These are phyloP conservation scores for Cerceris ruficornis DNA, from an alignment of 2,888 invertebrate genomes.

Conservation along the genomic window DNA sequence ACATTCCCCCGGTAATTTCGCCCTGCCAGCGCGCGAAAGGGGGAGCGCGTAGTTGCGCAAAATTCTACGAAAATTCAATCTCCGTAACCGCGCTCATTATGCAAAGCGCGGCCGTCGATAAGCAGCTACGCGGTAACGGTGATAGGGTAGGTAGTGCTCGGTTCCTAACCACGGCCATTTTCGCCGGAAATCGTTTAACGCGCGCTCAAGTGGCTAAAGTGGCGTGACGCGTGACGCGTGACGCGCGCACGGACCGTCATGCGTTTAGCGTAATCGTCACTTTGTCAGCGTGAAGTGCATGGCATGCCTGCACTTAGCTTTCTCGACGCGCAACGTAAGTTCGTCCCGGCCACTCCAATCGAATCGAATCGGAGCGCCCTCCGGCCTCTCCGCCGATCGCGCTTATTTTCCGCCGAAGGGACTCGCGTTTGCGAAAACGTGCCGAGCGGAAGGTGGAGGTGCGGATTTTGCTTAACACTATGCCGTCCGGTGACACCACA, in stretches of 20 bases:
- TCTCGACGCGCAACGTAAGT: slow-evolving; percentile 56
- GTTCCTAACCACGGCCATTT: slow-evolving; percentile 70
- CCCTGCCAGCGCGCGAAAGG: no score
- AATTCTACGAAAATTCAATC: slow-evolving; percentile 7
- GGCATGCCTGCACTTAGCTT: slow-evolving; percentile 68
- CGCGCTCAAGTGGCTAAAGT: slow-evolving; percentile 80
- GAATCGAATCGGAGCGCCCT: slow-evolving; percentile 25
- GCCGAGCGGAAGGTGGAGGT: not conserved
- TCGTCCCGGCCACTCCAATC: slow-evolving; percentile 57
- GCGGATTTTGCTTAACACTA: no score
- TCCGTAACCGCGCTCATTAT: slow-evolving; percentile 46
- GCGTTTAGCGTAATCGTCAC: slow-evolving; percentile 79
- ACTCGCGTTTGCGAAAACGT: not conserved
- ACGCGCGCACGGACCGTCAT: slow-evolving; percentile 77
- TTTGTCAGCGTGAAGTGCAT: slow-evolving; percentile 75
- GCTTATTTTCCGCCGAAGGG: not conserved
- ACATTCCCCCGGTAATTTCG: no score
- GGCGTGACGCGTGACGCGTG: slow-evolving; percentile 81
- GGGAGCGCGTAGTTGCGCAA: no score
- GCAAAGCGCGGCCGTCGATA: slow-evolving; percentile 49
- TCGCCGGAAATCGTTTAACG: slow-evolving; percentile 80
- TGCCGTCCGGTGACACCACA: no score
- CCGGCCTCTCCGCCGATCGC: not conserved
- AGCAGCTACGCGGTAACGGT: slow-evolving; percentile 22
- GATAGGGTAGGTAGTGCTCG: slow-evolving; percentile 46